Conservation (phyloP, 2,113 vertebrate species). For the human (Homo sapiens) region DNA sequence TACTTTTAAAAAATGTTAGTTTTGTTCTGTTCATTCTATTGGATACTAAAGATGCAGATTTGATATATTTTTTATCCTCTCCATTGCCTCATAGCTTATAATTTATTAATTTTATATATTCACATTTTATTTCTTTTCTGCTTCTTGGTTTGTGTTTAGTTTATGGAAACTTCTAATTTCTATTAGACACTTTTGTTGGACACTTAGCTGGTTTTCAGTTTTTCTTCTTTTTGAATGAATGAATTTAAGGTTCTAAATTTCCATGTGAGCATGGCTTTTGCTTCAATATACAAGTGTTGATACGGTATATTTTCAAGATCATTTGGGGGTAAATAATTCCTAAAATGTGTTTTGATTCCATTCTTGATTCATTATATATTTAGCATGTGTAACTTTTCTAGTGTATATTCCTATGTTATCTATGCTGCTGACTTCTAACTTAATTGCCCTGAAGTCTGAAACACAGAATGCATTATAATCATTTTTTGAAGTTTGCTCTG, state of each 20-base stretch:
- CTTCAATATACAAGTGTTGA: not conserved
- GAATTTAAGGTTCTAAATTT: not conserved
- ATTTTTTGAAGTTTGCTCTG: not conserved
- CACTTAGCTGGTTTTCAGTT: not conserved
- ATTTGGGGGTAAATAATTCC: not conserved
- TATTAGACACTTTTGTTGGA: not conserved
- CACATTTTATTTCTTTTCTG: not conserved
- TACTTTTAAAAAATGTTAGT: not conserved
- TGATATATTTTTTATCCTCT: not conserved
- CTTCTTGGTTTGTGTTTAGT: not conserved
- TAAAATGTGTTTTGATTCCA: not conserved
- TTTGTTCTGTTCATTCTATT: not conserved
- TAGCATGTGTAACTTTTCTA: not conserved
- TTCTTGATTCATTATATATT: not conserved
- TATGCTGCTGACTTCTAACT: not conserved
- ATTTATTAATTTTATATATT: not conserved
- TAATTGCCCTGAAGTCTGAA: not conserved
- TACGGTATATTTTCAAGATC: not conserved
- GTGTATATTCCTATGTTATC: not conserved
- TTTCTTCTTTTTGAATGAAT: not conserved
- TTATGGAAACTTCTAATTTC: not conserved
- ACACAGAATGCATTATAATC: not conserved
- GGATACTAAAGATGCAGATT: not conserved
- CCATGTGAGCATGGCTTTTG: not conserved
- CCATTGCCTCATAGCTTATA: not conserved